Conservation (phyloP, 2,797 vertebrate species). For the Molossus molossus region DNA sequence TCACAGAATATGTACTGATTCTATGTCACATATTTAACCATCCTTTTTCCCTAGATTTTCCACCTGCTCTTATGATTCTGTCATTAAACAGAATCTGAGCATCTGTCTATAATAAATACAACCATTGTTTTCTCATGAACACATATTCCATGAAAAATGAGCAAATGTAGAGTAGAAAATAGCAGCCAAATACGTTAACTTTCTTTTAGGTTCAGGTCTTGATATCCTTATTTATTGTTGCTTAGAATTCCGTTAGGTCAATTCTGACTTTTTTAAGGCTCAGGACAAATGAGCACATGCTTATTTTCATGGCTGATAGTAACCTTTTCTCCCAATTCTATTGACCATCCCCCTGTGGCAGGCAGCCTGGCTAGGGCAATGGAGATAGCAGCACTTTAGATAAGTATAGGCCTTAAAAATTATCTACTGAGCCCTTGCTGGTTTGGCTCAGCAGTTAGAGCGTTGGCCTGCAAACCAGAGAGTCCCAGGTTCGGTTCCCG, state of each 20-base stretch:
- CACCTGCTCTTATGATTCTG: constrained; percentile 27
- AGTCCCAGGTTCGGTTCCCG: too few species aligned
- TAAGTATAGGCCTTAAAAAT: neutral
- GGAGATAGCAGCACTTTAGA: neutral
- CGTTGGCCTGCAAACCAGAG: too few species aligned
- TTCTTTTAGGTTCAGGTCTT: constrained; percentile 39
- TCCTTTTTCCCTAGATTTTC: neutral
- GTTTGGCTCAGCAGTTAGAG: too few species aligned
- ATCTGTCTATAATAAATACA: constrained; percentile 40
- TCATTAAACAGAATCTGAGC: constrained; percentile 53
- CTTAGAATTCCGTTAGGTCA: constrained; percentile 26
- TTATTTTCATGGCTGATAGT: constrained; percentile 56
- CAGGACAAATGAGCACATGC: neutral
- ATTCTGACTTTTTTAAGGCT: constrained; percentile 32
- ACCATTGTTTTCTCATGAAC: constrained; percentile 34
- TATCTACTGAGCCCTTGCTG: neutral
- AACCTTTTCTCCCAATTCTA: neutral
- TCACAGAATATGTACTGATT: neutral
- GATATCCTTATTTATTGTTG: neutral
- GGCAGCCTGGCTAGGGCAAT: neutral
- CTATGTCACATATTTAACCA: constrained; percentile 12
- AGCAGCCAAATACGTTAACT: constrained; percentile 6
- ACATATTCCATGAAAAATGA: constrained; percentile 52
- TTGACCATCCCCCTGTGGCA: neutral
- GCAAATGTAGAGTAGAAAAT: constrained; percentile 51